Base-by-base conservation (phyloP, 2,888 invertebrate genomes). In the Eupithecia vulgata region DNA sequence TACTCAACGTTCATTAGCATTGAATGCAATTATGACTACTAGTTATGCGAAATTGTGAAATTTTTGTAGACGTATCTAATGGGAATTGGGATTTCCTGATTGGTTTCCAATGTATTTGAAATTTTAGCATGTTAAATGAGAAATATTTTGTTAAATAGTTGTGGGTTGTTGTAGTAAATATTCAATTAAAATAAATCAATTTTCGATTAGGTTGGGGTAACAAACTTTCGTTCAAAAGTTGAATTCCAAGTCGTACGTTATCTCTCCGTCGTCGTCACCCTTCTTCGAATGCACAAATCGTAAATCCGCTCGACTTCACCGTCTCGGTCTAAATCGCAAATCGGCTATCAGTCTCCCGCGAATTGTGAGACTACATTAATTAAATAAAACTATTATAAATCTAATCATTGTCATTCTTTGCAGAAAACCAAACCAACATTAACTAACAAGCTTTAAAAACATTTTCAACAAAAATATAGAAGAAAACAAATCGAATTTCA, bases 381-480 rank as follows among this genome's bases (percentile, higher is more conserved):
- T 7, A n/a, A n/a, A n/a, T n/a, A 65, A 66, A 76, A 75, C 37
- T 17, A 64, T 62, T 37, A 71, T 68, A 68, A 65, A 69, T 66
- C 75, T 85, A 84, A 83, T 76, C 67, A 74, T 48, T 45, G 68
- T 42, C 72, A 62, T 74, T 76, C 66, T 82, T 86, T 88, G 82
- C 88, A 88, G 88, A 84, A 85, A 82, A 83, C 82, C 85, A 82
- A 80, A 81, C 84, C 82, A 82, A 81, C 84, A 85, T 85, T 83
- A 83, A 78, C 80, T 82, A 83, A 78, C 81, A 85, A 87, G 85
- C 86, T 87, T 86, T 86, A 87, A 85, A 17, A 45, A 6, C n/a
- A 6, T n/a, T n/a, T 82, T 76, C 76, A 80, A 79, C 77, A 65
- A 65, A 70, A 76, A 76, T 70, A 65, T 62, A 71, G 67, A 76